Percentiles rank a stretch among this genome's conserved stretches.
Conservation (phyloP, 2,113 vertebrate genomes). For the Pomatostomus ruficeps region DNA sequence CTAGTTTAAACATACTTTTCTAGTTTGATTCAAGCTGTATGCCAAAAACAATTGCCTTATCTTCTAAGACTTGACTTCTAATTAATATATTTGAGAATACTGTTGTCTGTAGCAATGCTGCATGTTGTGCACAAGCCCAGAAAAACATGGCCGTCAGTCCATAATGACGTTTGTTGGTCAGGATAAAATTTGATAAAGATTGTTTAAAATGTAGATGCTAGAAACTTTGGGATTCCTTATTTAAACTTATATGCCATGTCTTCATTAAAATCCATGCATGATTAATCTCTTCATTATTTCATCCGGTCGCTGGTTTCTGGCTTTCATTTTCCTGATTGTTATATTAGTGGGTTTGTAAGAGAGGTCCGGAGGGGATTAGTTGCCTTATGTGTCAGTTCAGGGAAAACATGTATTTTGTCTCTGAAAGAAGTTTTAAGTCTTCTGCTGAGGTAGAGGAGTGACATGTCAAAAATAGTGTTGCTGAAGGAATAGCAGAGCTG, state of each 20-base stretch:
- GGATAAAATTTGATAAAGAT: neutral
- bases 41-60: neutral
- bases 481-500: neutral
- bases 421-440: neutral
- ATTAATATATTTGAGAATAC: neutral
- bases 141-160: neutral
- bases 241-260: fast-evolving
- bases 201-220: neutral
- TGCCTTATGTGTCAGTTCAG: neutral
- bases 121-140: neutral
- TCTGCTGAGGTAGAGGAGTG: neutral
- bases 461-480: neutral
- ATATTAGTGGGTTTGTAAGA: neutral
- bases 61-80: neutral
- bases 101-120: neutral
- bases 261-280: neutral
- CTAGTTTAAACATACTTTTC: neutral
- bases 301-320: fast-evolving
- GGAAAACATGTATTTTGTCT: neutral
- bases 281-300: neutral
- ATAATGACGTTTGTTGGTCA: neutral
- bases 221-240: neutral
- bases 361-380: neutral
- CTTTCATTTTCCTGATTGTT: neutral
- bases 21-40: neutral